Conservation (phyloP, 2,113 vertebrate genomes). For the Bubalus kerabau region DNA sequence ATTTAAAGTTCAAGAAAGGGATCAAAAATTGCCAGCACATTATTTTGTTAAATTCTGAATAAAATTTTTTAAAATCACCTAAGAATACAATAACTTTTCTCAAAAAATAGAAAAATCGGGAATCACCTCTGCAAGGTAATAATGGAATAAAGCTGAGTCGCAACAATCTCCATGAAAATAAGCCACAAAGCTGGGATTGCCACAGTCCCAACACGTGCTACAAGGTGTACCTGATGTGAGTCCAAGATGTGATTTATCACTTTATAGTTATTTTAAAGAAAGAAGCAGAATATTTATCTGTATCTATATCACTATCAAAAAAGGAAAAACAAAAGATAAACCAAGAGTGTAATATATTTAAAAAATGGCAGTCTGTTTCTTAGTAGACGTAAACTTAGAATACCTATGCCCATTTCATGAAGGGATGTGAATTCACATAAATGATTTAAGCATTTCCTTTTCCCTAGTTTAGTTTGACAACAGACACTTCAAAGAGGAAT, state of each 20-base stretch:
- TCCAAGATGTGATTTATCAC: neutral
- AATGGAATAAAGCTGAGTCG: neutral
- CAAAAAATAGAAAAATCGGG: neutral
- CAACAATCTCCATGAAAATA: neutral
- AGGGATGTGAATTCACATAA: neutral
- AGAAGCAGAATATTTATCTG: neutral
- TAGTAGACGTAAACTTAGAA: neutral
- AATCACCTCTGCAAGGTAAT: neutral
- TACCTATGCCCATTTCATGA: neutral
- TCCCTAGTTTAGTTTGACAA: neutral
- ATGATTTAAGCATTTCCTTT: constrained; percentile 9
- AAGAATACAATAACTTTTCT: neutral
- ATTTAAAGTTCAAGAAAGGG: neutral
- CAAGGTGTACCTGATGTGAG: neutral
- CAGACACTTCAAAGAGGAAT: neutral
- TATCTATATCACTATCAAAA: neutral
- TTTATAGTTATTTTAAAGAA: constrained; percentile 4
- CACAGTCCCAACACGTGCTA: neutral
- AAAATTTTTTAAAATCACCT: neutral
- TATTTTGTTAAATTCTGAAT: neutral
- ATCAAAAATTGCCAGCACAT: neutral
- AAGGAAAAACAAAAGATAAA: neutral
- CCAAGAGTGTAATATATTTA: neutral
- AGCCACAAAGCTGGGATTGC: neutral
- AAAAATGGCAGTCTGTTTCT: neutral